Conservation (phyloP, 2,797 vertebrate species). For the Enteromius fasciolatus region DNA sequence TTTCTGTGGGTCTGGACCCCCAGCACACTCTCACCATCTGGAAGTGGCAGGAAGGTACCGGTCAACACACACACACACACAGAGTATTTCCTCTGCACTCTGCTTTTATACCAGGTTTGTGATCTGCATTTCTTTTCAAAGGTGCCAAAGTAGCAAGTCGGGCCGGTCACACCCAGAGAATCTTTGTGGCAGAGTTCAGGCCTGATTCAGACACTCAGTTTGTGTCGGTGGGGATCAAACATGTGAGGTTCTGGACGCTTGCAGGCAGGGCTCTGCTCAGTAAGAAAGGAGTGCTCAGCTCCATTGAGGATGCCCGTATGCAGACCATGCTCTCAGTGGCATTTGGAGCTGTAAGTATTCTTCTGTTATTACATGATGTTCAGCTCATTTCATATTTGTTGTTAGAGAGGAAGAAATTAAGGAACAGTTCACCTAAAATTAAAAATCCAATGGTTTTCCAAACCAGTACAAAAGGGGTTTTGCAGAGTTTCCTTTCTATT, state of each 20-base stretch:
- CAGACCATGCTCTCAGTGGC: slow-evolving; percentile 98
- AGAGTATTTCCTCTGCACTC: neutral
- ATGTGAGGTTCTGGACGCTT: slow-evolving; percentile 95
- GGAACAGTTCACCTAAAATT: neutral
- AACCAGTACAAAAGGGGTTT: neutral
- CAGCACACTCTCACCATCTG: slow-evolving; percentile 96
- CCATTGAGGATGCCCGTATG: slow-evolving; percentile 92
- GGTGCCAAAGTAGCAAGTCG: slow-evolving; percentile 95
- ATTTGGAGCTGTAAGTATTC: slow-evolving; percentile 94
- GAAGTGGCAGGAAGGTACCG: slow-evolving; percentile 98
- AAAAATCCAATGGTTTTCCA: neutral
- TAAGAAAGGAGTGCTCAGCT: slow-evolving; percentile 94
- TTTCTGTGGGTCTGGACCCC: slow-evolving; percentile 92
- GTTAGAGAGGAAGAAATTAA: neutral
- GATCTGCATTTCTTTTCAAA: slow-evolving; percentile 58
- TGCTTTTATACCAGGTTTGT: neutral
- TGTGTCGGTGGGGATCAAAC: slow-evolving; percentile 96
- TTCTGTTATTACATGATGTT: slow-evolving; percentile 35
- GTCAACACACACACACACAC: neutral
- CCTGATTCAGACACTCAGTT: slow-evolving; percentile 98
- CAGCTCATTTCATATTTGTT: neutral
- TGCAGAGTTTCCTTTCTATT: neutral
- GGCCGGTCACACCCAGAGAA: slow-evolving; percentile 91
- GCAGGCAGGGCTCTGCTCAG: slow-evolving; percentile 92
- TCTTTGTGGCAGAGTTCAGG: slow-evolving; percentile 98